phyloP scores from a whole-genome alignment of 2,888 invertebrate genomes.

The Drosophila niveifrons region DNA sequence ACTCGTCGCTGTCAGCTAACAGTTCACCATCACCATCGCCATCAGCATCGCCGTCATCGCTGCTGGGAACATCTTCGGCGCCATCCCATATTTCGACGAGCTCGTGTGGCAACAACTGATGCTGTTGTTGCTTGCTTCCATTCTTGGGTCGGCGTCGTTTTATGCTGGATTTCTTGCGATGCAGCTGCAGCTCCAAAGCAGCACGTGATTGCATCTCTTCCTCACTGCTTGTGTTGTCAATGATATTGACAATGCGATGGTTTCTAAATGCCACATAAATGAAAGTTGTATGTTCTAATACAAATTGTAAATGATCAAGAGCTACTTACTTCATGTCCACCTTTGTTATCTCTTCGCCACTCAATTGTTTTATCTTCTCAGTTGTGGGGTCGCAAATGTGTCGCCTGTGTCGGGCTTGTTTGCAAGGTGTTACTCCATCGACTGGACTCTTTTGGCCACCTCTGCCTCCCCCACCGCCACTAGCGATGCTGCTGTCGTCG shows the following conservation, averaged over 20 bases:
- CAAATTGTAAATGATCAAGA: not conserved
- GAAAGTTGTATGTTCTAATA: too few relatives aligned
- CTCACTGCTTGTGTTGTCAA: constrained; percentile 84
- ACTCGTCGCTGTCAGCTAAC: constrained; percentile 85
- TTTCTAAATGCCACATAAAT: constrained; percentile 63
- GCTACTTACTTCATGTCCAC: constrained; percentile 80
- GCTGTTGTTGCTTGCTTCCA: constrained; percentile 77
- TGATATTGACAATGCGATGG: constrained; percentile 84
- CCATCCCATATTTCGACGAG: constrained; percentile 88
- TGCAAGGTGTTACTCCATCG: constrained; percentile 87
- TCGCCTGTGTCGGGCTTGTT: constrained; percentile 85
- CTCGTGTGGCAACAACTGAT: constrained; percentile 85
- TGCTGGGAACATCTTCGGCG: constrained; percentile 85
- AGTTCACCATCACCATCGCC: constrained; percentile 84
- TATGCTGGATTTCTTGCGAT: constrained; percentile 83
- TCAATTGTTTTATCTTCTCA: constrained; percentile 76
- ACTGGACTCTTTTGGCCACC: constrained; percentile 84
- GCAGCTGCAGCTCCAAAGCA: constrained; percentile 79
- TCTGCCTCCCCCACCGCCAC: constrained; percentile 67
- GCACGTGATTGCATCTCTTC: constrained; percentile 83
- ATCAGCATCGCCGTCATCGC: constrained; percentile 83
- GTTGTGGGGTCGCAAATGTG: constrained; percentile 83
- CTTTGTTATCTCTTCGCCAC: constrained; percentile 77
- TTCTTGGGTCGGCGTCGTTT: constrained; percentile 83
- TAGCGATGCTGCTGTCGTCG: constrained; percentile 87